Conservation (phyloP, 2,888 invertebrate species). For the Eretmocerus hayati region DNA sequence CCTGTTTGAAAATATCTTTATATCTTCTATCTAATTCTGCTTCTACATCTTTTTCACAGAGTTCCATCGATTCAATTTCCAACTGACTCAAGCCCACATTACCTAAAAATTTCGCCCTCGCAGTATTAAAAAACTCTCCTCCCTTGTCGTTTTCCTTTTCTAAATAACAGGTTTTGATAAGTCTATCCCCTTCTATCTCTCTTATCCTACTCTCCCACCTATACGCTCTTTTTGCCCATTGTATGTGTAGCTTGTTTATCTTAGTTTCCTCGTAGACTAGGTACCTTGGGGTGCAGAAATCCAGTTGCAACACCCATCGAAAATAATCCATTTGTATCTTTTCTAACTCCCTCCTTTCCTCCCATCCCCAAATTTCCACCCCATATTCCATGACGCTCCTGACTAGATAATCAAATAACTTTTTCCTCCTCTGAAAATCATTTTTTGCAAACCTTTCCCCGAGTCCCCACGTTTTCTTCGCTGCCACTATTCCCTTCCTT, state of each 20-base stretch:
- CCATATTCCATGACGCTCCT: background rate
- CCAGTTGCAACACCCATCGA: background rate
- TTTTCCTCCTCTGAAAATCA: no score
- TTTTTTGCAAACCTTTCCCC: no score
- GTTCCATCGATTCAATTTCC: background rate
- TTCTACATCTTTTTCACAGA: background rate
- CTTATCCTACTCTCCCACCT: background rate
- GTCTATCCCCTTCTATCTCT: background rate
- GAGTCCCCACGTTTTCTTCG: no score
- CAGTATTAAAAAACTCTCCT: no score
- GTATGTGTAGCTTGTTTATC: background rate
- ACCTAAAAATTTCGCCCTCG: background rate
- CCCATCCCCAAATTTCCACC: background rate
- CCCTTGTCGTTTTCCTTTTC: background rate
- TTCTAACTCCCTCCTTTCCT: no score
- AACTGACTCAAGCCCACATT: background rate
- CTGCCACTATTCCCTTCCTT: no score
- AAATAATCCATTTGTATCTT: no score
- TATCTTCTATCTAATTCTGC: background rate
- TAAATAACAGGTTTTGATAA: background rate
- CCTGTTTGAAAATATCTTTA: no score
- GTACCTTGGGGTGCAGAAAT: background rate
- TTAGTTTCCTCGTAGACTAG: no score
- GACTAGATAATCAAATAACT: no score
- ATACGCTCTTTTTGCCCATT: background rate